Base-by-base conservation (phyloP, 2,797 vertebrate genomes). In the Galago senegalensis region DNA sequence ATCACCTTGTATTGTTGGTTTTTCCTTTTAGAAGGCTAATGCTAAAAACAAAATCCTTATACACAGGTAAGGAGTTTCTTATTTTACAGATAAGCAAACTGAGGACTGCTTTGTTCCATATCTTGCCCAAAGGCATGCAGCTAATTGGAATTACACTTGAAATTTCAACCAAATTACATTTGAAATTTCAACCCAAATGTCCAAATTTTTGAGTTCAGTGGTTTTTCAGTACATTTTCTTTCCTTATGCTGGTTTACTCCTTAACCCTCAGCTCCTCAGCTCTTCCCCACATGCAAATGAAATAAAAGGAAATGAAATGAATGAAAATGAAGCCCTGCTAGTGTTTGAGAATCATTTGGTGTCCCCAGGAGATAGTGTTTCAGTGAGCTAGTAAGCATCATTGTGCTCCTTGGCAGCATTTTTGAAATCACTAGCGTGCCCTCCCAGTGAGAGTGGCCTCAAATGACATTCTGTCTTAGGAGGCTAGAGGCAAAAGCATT, bases 401-500 rank as follows among this genome's bases (percentile, higher is more conserved):
- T 43, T 65, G 12, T 40, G 70, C 34, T 69, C 34, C 75, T 43
- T 13, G 14, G 58, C 34, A 84, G 75, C 58, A 37, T 49, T 94
- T 95, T 70, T 73, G 8, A 94, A 96, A 75, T 56, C 90, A 65
- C 60, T 9, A 37, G 67, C 70, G 40, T 72, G 27, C 46, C 80
- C 60, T 89, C 76, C 58, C 23, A 89, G 87, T 70, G 43, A 84
- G 72, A 91, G 27, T 56, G 88, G 72, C 89, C 96, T 96, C 86
- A 14, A 31, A 49, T 40, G 87, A 80, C 94, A 84, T 25, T 43
- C 10, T 46, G 25, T 91, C 87, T 95, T 79, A 12, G 40, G 83
- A 72, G 90, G 85, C 69, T 77, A 56, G 53, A 70, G 56, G 69
- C 93, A 89, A 90, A 43, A 14, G 49, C 29, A 10, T 73, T n/a